Conservation (phyloP, 2,113 vertebrate species). For the Genyomyrus donnyi region DNA sequence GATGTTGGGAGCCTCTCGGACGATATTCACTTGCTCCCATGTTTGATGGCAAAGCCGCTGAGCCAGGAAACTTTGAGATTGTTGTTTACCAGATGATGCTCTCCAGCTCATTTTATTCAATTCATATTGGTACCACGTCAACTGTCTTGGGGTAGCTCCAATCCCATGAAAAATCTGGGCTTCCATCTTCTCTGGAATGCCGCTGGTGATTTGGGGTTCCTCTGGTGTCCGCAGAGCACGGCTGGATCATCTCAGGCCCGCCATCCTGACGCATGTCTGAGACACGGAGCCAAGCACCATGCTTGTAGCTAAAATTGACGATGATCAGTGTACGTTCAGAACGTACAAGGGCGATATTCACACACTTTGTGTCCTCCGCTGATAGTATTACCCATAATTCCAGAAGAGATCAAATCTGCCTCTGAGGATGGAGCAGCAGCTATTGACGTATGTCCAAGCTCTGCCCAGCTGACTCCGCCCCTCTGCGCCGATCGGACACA, state of each 20-base stretch:
- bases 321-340: not conserved
- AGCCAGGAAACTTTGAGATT: not conserved
- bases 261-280: not conserved
- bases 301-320: not conserved
- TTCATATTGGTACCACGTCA: not conserved
- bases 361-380: not conserved
- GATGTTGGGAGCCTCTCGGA: not conserved
- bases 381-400: not conserved
- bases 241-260: not conserved
- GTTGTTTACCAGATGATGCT: not conserved
- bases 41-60: not conserved
- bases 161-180: not conserved
- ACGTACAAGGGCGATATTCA: not conserved
- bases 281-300: not conserved
- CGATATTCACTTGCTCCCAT: not conserved
- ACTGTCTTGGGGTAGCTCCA: not conserved
- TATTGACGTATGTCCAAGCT: not conserved
- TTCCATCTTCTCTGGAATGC: not conserved
- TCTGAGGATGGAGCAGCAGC: not conserved
- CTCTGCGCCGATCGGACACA: not conserved
- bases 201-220: not conserved
- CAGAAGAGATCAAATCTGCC: not conserved
- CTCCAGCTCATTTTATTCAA: not conserved
- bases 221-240: not conserved
- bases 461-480: not conserved